Evolutionary conservation across 2,797 vertebrate genomes (phyloP), one percentile per base, ranked within the genome.

Genomic region (Mastacembelus armatus): DNA sequence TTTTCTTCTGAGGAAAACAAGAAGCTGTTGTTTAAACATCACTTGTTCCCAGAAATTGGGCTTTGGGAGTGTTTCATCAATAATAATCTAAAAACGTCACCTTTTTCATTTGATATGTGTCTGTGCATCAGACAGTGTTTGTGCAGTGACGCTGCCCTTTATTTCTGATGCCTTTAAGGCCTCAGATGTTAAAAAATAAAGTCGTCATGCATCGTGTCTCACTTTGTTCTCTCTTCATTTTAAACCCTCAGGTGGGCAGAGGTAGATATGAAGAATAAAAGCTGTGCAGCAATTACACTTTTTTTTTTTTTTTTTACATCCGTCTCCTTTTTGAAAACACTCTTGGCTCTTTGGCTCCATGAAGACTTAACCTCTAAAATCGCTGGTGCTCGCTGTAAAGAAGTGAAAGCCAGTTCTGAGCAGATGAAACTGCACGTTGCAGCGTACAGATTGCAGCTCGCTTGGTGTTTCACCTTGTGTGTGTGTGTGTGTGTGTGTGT

Each of bases 391-490:
- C n/a, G 10, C 24, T 49, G 10, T 19, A 11, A 48, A 39, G 26
- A 57, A 38, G 16, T 1, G 14, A 15, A 29, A 3, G 4, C 9
- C 43, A 7, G 4, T 19, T 39, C 26, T 33, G 36, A 5, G 12
- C 12, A 19, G 47, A 24, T 57, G 38, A 49, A 74, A 39, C 35
- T 32, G 22, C 14, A 27, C 52, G 50, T 56, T 38, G 11, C n/a
- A 4, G 32, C 40, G 42, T 26, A 15, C 26, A 3, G 47, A 51
- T 51, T 52, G 69, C 71, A 63, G 73, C 74, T 60, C 61, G 35
- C 40, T 63, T 16, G 0, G 4, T 42, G 45, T 77, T 71, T 83
- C 81, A 75, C 83, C 77, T 84, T 82, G 74, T 39, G 24, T 36
- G 16, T n/a, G n/a, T n/a, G n/a, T n/a, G n/a, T n/a, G n/a, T n/a